Evolutionary conservation across 2,797 vertebrate species (phyloP), one percentile per base, ranked within the genome.

Genomic region (Protosalanx chinensis): DNA sequence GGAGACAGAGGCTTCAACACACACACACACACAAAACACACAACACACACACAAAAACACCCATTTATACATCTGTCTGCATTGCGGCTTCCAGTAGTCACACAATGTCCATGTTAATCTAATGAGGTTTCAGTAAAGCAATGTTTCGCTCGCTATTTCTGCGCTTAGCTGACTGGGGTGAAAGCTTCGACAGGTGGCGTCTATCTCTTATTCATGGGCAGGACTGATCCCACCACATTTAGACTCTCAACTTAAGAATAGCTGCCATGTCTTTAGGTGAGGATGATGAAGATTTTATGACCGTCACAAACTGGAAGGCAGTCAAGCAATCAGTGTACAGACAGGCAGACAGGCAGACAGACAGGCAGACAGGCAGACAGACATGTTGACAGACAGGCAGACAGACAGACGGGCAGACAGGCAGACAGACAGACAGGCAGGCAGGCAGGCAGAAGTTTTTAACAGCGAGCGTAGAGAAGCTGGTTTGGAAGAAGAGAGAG

Each of bases 161-260:
- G 35, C 23, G 32, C 41, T 6, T 10, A 56, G 53, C 51, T 70
- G 67, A 66, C 51, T 70, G 5, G n/a, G 13, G 15, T 46, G 70
- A 77, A 53, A 73, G 64, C 41, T 23, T 12, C 63, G 64, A 64
- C 76, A 77, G 76, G 58, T 77, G 76, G 61, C 35, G 29, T 58
- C 57, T 23, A 68, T 77, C 65, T 71, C 70, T 74, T 70, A 76
- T 76, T 76, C 33, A 71, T 51, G 53, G 30, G 30, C 59, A 63
- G n/a, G 37, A 70, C 58, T 63, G n/a, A 72, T 65, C 72, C 33
- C 63, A 33, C 18, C 68, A 73, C 51, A 73, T 62, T 72, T 67
- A 35, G 57, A 69, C 29, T 46, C n/a, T 46, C 41, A 61, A n/a
- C n/a, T 41, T n/a, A 7, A 35, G 60, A 77, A 69, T 27, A 65